Conservation (phyloP, 2,113 vertebrate species). For the Psophia crepitans region DNA sequence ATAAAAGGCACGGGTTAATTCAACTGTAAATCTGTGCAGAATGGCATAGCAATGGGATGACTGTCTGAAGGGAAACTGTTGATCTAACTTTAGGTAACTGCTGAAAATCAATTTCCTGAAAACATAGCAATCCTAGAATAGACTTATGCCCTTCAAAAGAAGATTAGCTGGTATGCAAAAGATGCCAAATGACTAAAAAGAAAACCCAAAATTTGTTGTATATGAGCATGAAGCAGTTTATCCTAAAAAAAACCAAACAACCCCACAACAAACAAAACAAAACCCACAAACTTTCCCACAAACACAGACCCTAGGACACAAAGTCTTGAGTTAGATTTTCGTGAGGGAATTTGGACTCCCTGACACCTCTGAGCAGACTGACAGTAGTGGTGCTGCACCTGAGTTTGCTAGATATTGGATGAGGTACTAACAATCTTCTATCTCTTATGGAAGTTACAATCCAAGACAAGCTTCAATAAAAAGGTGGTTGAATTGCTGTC, state of each 20-base stretch:
- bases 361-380: not conserved
- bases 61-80: not conserved
- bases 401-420: not conserved
- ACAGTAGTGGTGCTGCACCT: not conserved
- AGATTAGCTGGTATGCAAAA: not conserved
- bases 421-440: not conserved
- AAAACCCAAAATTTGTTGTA: not conserved
- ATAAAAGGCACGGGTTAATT: not conserved
- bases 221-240: rapidly evolving
- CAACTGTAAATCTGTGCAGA: not conserved
- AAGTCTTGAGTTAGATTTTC: not conserved
- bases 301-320: not conserved
- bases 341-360: not conserved
- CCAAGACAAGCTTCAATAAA: not conserved
- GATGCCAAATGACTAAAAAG: not conserved
- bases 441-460: not conserved
- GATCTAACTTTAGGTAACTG: not conserved
- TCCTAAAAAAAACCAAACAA: not conserved
- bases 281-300: not conserved
- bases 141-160: not conserved
- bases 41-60: not conserved
- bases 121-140: not conserved
- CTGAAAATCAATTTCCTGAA: not conserved
- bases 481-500: too few species aligned
- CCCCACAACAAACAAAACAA: too few species aligned